These are phyloP conservation scores for Tethea ocularis DNA, from an alignment of 2,888 invertebrate genomes.

Conservation along the genomic window DNA sequence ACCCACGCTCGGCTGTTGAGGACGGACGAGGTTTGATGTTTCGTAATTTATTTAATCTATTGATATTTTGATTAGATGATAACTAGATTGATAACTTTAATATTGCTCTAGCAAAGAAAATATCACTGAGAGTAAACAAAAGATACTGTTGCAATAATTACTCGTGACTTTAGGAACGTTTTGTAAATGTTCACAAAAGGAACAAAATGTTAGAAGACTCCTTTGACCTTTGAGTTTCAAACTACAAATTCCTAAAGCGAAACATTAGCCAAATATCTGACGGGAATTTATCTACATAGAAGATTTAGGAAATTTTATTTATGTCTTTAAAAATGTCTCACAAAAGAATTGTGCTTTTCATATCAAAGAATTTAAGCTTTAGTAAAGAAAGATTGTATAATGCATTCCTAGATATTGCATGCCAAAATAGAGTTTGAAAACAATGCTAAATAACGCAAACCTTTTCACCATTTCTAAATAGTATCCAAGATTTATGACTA, in stretches of 20 bases:
- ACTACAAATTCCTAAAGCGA: neutral
- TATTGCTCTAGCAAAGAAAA: no score
- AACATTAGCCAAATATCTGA: neutral
- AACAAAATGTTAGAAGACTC: neutral
- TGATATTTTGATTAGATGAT: no score
- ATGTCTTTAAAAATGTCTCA: neutral
- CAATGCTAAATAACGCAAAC: neutral
- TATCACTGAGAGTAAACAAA: no score
- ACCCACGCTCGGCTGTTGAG: no score
- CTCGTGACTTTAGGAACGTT: neutral
- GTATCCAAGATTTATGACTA: neutral
- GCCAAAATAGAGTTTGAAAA: neutral
- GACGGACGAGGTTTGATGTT: no score
- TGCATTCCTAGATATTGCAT: neutral
- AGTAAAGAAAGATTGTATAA: no score
- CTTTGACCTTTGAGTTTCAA: neutral
- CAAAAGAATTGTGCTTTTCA: neutral
- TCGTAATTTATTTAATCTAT: no score
- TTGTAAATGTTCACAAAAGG: neutral
- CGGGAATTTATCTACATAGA: neutral
- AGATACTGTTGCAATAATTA: neutral
- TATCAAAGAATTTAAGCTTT: neutral
- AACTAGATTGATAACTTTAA: no score
- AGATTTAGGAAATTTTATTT: neutral
- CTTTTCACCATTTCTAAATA: neutral